Evolutionary conservation across 2,888 invertebrate species (phyloP).

Genomic region (Charanyca ferruginea): DNA sequence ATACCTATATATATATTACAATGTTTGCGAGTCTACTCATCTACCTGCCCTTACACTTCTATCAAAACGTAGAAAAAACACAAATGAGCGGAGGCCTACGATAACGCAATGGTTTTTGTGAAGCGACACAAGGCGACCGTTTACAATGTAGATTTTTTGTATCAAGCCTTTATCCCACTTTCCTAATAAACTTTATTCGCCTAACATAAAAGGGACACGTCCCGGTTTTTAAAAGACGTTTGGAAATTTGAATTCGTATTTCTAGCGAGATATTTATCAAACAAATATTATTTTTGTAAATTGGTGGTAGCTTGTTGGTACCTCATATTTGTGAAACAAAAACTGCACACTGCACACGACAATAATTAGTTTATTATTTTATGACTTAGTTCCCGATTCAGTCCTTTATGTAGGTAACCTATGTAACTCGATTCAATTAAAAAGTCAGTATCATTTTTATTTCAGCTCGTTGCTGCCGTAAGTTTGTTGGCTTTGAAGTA

Average conservation of each 20-base stretch:
- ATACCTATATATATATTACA: slow-evolving; percentile 60
- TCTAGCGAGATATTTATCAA: slow-evolving; percentile 36
- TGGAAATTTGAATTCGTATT: slow-evolving; percentile 60
- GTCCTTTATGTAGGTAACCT: too few relatives aligned
- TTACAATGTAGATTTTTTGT: slow-evolving; percentile 86
- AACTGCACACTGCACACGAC: not conserved
- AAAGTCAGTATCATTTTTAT: not conserved
- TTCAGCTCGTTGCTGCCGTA: not conserved
- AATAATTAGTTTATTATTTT: too few relatives aligned
- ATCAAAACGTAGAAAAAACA: slow-evolving; percentile 85
- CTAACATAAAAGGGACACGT: slow-evolving; percentile 70
- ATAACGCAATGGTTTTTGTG: slow-evolving; percentile 85
- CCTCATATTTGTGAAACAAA: not conserved
- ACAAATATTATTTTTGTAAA: slow-evolving; percentile 13
- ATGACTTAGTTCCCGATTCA: too few relatives aligned
- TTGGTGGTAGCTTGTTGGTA: slow-evolving; percentile 3
- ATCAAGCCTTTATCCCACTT: slow-evolving; percentile 86
- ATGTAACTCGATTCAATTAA: not conserved
- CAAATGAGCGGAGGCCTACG: slow-evolving; percentile 85
- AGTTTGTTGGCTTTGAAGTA: too few relatives aligned
- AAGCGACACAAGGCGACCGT: slow-evolving; percentile 87
- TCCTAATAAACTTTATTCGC: slow-evolving; percentile 90
- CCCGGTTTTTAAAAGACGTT: slow-evolving; percentile 49
- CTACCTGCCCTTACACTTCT: slow-evolving; percentile 86
- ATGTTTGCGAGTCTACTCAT: slow-evolving; percentile 83